These are phyloP conservation scores for Hylomyscus alleni DNA, from an alignment of 2,797 vertebrate genomes.

Conservation along the genomic window DNA sequence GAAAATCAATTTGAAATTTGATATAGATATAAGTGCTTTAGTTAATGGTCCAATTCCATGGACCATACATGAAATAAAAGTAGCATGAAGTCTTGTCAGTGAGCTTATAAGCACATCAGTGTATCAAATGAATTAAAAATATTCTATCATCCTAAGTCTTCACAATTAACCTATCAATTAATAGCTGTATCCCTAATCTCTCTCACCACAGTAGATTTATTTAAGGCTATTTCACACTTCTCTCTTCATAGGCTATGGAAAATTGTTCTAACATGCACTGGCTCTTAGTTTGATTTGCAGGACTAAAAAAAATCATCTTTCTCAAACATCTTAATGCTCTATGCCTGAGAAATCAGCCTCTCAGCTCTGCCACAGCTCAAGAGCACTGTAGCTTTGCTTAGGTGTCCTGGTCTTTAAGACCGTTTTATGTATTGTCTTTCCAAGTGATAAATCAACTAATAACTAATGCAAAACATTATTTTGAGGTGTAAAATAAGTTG, in stretches of 20 bases:
- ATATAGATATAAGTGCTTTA: background rate
- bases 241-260: background rate
- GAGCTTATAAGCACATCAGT: background rate
- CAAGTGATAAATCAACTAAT: background rate
- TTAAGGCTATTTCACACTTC: background rate
- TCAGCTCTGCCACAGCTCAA: background rate
- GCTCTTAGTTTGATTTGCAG: background rate
- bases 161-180: background rate
- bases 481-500: background rate
- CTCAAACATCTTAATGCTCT: background rate
- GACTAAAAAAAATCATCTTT: background rate
- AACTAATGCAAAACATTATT: background rate
- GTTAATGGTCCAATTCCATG: background rate
- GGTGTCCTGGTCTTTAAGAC: background rate
- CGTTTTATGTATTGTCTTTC: background rate
- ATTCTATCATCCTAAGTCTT: background rate
- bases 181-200: background rate
- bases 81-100: background rate
- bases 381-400: background rate
- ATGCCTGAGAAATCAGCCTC: background rate
- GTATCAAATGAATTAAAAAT: background rate
- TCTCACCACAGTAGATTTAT: background rate
- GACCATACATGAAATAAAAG: background rate
- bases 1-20: background rate
- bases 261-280: rapidly evolving